Base-by-base conservation (phyloP, 1,140 invertebrate genomes). In the Apis laboriosa region DNA sequence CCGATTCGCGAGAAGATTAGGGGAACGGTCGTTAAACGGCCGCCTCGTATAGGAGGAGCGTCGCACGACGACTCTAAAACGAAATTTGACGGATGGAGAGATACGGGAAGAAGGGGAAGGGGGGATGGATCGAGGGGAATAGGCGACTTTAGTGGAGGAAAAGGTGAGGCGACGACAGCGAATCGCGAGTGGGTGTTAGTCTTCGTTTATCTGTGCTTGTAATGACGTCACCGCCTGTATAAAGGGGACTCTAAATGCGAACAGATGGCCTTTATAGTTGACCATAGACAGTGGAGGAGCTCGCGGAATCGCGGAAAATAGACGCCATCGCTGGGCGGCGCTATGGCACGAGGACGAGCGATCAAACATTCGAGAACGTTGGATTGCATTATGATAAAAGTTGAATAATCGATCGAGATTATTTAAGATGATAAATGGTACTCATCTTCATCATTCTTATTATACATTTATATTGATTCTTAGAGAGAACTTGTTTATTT, bases 231-330 rank as follows among this genome's bases (percentile, higher is more conserved):
- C 68, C 78, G 55, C 34, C 80, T 55, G 76, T 76, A 90, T 89
- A 88, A 89, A 85, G 85, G 73, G 86, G 83, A 86, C 85, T 87
- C 85, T 90, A 91, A 92, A 92, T 90, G 88, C 88, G 86, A 88
- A 90, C 90, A 92, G 91, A 92, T 91, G 90, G 90, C 89, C 89
- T 91, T 91, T 91, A 91, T 91, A 88, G 86, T 87, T 85, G 79
- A 88, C 77, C 63, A 85, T 87, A 90, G 79, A 63, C 75, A 80
- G 78, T 70, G 68, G 58, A 71, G 70, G 28, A n/a, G 51, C 53
- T 75, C 70, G 87, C 64, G 63, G 84, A 89, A 81, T 84, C 74
- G 86, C 67, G 85, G 83, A 84, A 89, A 86, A 82, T 86, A 82
- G 64, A 64, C 63, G 75, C 78, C 74, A 75, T 88, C 85, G 77